phyloP scores from a whole-genome alignment of 2,113 vertebrate genomes.

The Pundamilia nyererei region DNA sequence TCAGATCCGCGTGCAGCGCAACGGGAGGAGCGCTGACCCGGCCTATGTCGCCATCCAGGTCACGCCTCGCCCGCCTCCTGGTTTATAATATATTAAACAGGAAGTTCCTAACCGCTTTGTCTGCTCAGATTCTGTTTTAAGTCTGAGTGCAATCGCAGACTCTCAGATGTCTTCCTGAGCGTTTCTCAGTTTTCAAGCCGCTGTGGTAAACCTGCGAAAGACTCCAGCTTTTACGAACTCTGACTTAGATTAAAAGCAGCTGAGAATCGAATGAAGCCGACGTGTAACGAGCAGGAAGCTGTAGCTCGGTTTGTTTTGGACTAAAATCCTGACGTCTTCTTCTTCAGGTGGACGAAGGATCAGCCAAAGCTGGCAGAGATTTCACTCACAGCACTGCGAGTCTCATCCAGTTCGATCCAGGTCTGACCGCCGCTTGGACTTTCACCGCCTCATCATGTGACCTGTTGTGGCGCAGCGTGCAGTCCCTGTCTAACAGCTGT shows the following conservation, averaged over 20 bases:
- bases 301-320: neutral
- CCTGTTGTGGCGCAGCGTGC: neutral
- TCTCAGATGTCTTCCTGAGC: rapidly evolving
- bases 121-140: neutral
- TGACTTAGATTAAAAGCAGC: neutral
- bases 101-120: neutral
- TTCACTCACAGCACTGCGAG: slow-evolving; percentile 66
- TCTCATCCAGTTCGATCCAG: slow-evolving; percentile 75
- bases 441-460: neutral
- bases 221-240: neutral
- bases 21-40: slow-evolving; percentile 62
- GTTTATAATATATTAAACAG: neutral
- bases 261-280: neutral
- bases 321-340: neutral
- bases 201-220: neutral
- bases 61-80: neutral
- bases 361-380: slow-evolving; percentile 60
- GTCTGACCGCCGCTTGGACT: neutral
- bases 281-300: neutral
- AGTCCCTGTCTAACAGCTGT: neutral
- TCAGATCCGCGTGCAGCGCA: slow-evolving; percentile 67
- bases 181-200: neutral
- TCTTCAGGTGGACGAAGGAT: slow-evolving; percentile 66
- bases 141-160: rapidly evolving
- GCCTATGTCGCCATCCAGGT: slow-evolving; percentile 68